These are phyloP conservation scores for Lethocerus indicus DNA, from an alignment of 1,140 invertebrate genomes.

Conservation along the genomic window DNA sequence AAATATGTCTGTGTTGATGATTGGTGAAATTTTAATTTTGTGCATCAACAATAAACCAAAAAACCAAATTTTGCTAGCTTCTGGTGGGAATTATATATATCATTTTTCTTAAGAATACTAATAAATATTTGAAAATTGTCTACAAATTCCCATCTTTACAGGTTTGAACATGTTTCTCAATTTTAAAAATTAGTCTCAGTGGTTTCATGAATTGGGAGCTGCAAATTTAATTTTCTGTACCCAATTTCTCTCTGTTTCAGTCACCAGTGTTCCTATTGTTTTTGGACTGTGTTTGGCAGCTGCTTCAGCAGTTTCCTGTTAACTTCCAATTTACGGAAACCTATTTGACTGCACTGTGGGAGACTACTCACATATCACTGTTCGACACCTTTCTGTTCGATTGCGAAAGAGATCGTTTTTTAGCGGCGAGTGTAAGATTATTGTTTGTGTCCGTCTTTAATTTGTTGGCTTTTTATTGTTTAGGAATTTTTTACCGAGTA, in stretches of 20 bases:
- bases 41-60: no score
- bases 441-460: neutral
- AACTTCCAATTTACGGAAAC: conserved; percentile 86
- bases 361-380: conserved; percentile 65
- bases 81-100: no score
- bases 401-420: conserved; percentile 46
- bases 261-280: conserved; percentile 79
- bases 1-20: no score
- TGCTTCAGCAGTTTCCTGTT: conserved; percentile 69
- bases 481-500: no score
- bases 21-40: no score
- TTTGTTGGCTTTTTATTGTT: neutral
- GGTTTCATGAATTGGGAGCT: no score
- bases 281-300: conserved; percentile 86
- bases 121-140: no score
- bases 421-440: conserved; percentile 30
- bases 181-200: no score
- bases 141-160: no score
- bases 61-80: no score
- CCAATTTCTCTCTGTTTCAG: conserved; percentile 23
- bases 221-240: neutral
- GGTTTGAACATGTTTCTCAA: no score
- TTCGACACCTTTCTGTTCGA: conserved; percentile 90
- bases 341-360: conserved; percentile 82
- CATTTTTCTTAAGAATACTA: no score